These are phyloP conservation scores for Solenopsis fugax DNA, from an alignment of 1,140 invertebrate species.

Conservation along the genomic window DNA sequence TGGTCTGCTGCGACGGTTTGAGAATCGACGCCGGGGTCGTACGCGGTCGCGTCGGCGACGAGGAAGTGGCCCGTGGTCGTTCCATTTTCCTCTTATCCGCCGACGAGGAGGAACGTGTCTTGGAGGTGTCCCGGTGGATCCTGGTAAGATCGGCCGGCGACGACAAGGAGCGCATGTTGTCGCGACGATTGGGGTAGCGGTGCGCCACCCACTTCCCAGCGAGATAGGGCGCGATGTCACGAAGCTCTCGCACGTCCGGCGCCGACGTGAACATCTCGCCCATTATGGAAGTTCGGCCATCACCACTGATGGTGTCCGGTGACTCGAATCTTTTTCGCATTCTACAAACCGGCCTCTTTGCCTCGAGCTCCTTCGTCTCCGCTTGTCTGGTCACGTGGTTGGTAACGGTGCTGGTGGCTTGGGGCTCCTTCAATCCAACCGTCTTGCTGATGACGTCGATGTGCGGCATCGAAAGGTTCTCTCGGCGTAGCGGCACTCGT, in stretches of 20 bases:
- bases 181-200: slow-evolving; percentile 89
- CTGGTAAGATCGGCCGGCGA: slow-evolving; percentile 86
- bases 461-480: slow-evolving; percentile 93
- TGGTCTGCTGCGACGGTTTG: slow-evolving; percentile 85
- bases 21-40: slow-evolving; percentile 88
- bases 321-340: slow-evolving; percentile 90
- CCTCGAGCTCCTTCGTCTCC: slow-evolving; percentile 82
- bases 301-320: slow-evolving; percentile 62
- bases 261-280: slow-evolving; percentile 94
- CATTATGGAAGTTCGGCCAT: slow-evolving; percentile 88
- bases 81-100: slow-evolving; percentile 61
- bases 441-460: slow-evolving; percentile 95
- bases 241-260: slow-evolving; percentile 92
- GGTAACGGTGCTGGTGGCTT: slow-evolving; percentile 76
- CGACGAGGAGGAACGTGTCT: not conserved
- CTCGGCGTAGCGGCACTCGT: slow-evolving; percentile 88
- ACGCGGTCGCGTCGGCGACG: slow-evolving; percentile 68
- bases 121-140: slow-evolving; percentile 57
- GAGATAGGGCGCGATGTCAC: slow-evolving; percentile 92
- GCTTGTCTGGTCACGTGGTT: slow-evolving; percentile 78
- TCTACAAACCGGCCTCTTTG: slow-evolving; percentile 88
- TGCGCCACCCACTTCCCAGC: slow-evolving; percentile 93
- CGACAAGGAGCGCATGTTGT: slow-evolving; percentile 89
- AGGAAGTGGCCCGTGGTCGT: slow-evolving; percentile 3
- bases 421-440: slow-evolving; percentile 89